Evolutionary conservation across 1,140 invertebrate genomes (phyloP).

Genomic region (Ips typographus): DNA sequence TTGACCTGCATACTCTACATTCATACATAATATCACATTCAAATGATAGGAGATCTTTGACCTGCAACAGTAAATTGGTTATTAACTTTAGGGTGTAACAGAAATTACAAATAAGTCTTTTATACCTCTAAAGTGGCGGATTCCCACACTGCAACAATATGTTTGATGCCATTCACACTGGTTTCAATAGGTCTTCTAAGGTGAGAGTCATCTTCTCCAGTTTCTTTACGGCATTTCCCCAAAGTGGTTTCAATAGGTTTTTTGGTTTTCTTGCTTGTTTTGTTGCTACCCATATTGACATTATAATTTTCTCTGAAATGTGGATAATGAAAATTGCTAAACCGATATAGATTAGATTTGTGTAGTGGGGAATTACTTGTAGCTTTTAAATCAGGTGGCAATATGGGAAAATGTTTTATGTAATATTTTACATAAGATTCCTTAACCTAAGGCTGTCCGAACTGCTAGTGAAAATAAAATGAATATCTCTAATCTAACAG

Average conservation of each 20-base stretch:
- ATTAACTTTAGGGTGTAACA: constrained; percentile 7
- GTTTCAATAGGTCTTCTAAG: constrained; percentile 51
- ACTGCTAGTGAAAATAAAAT: no score
- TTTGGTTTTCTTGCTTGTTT: constrained; percentile 37
- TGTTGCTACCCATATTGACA: constrained; percentile 28
- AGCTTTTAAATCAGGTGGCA: no score
- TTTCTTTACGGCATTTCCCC: constrained; percentile 39
- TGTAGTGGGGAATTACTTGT: no score
- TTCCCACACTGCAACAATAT: constrained; percentile 49
- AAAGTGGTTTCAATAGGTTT: constrained; percentile 42
- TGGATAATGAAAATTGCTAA: no score
- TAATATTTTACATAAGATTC: no score
- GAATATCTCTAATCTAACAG: no score
- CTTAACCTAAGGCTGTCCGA: no score
- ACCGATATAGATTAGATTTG: no score
- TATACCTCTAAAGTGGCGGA: constrained; percentile 53
- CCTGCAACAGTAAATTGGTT: constrained; percentile 45
- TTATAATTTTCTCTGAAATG: no score
- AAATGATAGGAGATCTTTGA: constrained; percentile 57
- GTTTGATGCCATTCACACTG: constrained; percentile 49
- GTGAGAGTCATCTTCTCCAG: constrained; percentile 45
- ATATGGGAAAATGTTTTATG: no score
- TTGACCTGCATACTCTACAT: constrained; percentile 60
- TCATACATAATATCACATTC: constrained; percentile 66
- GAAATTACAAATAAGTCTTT: constrained; percentile 4